Conservation (phyloP, 2,113 vertebrate genomes). For the Rhodinocichla rosea region DNA sequence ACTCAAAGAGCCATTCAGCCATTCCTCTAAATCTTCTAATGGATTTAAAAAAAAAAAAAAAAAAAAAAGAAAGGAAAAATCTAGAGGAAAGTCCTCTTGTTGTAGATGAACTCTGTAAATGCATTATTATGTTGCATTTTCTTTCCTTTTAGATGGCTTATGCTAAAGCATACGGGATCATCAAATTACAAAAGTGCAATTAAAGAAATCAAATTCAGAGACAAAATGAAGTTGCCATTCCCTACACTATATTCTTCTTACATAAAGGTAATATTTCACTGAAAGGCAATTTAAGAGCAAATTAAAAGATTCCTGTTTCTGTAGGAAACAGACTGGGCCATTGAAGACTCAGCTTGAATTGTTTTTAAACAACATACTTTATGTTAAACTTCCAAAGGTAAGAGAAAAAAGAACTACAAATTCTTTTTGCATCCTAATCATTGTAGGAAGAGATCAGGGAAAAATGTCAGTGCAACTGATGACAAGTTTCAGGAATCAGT, state of each 20-base stretch:
- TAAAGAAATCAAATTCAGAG: not conserved
- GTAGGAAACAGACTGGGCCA: not conserved
- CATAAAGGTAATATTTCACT: not conserved
- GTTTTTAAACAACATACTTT: not conserved
- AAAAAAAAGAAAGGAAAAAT: not conserved
- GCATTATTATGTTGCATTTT: not conserved
- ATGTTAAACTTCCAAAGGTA: not conserved
- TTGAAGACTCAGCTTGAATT: not conserved
- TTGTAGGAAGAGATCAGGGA: not conserved
- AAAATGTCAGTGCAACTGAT: not conserved
- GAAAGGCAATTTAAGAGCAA: not conserved
- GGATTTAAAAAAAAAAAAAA: not conserved
- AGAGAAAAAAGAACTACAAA: not conserved
- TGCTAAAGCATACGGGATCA: not conserved
- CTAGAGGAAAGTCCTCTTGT: not conserved
- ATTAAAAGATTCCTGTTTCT: not conserved
- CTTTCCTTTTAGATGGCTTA: not conserved
- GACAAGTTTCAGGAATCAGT: not conserved
- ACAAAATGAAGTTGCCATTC: not conserved
- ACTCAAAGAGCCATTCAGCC: not conserved
- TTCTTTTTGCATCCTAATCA: not conserved
- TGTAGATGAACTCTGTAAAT: not conserved
- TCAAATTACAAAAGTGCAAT: not conserved
- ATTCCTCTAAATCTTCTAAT: not conserved
- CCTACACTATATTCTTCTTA: not conserved